Evolutionary conservation across 2,797 vertebrate genomes (phyloP).

Genomic region (Mionectes olivaceus): DNA sequence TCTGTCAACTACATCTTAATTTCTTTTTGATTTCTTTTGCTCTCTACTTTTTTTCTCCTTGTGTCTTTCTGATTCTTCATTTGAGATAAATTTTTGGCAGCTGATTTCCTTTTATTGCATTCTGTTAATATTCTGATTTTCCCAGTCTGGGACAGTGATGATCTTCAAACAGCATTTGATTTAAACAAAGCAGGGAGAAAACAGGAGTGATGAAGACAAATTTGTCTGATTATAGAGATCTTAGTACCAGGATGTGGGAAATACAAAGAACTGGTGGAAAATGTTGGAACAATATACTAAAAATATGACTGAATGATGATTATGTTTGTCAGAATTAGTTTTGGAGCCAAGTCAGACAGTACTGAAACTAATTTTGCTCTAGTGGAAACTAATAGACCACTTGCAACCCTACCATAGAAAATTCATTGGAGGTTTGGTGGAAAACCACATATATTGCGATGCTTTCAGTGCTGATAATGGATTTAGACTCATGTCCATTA

Average conservation of each 20-base stretch:
- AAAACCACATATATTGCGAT: fast-evolving
- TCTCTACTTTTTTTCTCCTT: not conserved
- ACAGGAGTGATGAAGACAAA: not conserved
- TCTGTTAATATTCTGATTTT: not conserved
- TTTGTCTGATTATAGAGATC: not conserved
- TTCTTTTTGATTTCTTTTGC: not conserved
- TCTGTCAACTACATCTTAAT: not conserved
- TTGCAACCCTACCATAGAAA: not conserved
- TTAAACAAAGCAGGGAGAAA: not conserved
- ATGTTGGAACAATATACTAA: not conserved
- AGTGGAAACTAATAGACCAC: not conserved
- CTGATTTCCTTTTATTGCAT: not conserved
- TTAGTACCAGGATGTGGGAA: not conserved
- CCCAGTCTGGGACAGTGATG: not conserved
- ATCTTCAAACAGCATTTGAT: not conserved
- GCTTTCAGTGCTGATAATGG: not conserved
- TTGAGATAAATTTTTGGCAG: not conserved
- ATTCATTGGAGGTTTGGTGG: not conserved
- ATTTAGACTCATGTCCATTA: not conserved
- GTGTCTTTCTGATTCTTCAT: not conserved
- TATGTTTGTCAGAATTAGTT: not conserved
- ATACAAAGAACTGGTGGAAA: not conserved
- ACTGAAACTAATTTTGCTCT: not conserved
- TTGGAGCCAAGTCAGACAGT: not conserved
- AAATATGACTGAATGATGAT: not conserved